Evolutionary conservation across 2,888 invertebrate genomes (phyloP), one percentile per base, ranked within the genome.

Genomic region (Clitarchus hookeri): DNA sequence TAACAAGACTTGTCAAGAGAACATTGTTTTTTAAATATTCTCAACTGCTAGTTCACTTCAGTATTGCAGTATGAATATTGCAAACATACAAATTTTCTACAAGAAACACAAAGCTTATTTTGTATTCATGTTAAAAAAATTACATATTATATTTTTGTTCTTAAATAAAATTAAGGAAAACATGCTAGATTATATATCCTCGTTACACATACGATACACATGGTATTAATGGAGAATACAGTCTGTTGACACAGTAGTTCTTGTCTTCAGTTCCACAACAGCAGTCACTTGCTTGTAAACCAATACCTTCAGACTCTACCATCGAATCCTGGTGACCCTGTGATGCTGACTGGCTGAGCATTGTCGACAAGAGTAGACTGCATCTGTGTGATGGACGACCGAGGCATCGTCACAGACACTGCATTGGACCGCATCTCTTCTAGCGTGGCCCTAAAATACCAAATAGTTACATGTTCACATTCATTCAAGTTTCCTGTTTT

Each of bases 261-360:
- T 23, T 23, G 23, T n/a, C 65, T n/a, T 6, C 65, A 65, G 65
- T 65, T 65, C 65, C 65, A 65, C 65, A 65, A 65, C 65, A 65
- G 65, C 82, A 82, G 44, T 44, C 8, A 82, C 82, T 27, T 19
- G 13, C 23, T 82, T 26, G 23, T 23, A 1, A 82, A 12, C 19
- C 82, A 23, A 77, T 36, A 54, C 82, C 85, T 86, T 88, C 87
- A 88, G 84, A 88, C 86, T 80, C 86, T 86, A 65, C 86, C 83
- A 44, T 87, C 88, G 84, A 88, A 87, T 23, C 82, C 86, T 19
- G 96, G 96, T 90, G 94, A 93, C 89, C 94, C 94, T 89, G 95
- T 95, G 91, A 95, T 94, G 92, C 95, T 95, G 91, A 96, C 94
- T 83, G 97, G 96, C 92, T 96, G 96, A 91, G 96, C 96, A 93